Evolutionary conservation across 2,113 vertebrate genomes (phyloP), one percentile per base, ranked within the genome.

Genomic region (Hemiprocne comata): DNA sequence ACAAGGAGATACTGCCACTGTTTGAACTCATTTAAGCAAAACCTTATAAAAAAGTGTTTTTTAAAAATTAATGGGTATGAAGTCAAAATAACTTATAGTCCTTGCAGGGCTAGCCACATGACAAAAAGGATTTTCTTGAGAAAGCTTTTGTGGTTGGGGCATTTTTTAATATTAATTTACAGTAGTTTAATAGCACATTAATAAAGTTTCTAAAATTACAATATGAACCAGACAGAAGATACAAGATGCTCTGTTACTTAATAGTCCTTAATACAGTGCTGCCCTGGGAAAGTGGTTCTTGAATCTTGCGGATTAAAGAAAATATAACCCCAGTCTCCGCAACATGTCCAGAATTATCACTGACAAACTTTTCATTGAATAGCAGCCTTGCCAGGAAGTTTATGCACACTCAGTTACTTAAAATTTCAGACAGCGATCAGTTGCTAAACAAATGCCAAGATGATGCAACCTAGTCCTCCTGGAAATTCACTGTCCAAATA

Each of bases 361-460:
- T 66, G n/a, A 55, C 48, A 87, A 85, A 48, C 20, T 75, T 85
- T 42, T 75, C 66, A 86, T 61, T 79, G 55, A 87, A 76, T 54
- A 92, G 40, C 17, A 82, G 34, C n/a, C 77, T 79, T 84, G 18
- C 11, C 75, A 75, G 78, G 38, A 93, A 71, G 6, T 66, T 66
- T 78, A 17, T 66, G 25, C 14, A 67, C 34, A 24, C 31, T 64
- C 40, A 7, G 38, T 83, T 42, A 62, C 58, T 92, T 95, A 78
- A 85, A 44, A 92, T 91, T 95, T 93, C 57, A 90, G 55, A 67
- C 38, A 91, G 38, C 58, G 80, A 69, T 67, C 26, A 0, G 29
- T 65, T 78, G 54, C 20, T 95, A n/a, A 54, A 62, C 65, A 81
- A 84, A 89, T 57, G 62, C 50, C 34, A 83, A 74, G 17, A 92